phyloP scores from a whole-genome alignment of 2,113 vertebrate species.

The Hucho hucho region DNA sequence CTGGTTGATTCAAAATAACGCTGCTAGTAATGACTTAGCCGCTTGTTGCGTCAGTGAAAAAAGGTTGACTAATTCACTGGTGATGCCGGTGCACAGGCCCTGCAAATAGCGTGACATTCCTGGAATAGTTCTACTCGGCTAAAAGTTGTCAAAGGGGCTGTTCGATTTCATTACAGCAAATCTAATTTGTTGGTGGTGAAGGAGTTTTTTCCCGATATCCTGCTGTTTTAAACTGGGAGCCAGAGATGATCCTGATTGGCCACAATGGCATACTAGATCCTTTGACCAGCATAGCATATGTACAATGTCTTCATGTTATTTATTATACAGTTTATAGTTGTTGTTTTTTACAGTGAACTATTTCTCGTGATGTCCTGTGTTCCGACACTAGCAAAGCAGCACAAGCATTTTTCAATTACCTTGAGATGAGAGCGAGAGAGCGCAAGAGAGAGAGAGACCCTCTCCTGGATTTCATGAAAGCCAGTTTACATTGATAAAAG shows the following conservation, averaged over 20 bases:
- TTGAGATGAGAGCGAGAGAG: no score
- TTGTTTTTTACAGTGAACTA: neutral
- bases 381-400: neutral
- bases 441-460: no score
- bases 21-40: neutral
- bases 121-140: conserved; percentile 5
- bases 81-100: conserved; percentile 10
- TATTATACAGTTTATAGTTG: neutral
- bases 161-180: conserved; percentile 24
- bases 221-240: neutral
- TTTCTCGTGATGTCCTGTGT: neutral
- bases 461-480: no score
- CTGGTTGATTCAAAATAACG: neutral
- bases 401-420: no score
- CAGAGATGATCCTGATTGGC: neutral
- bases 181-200: conserved; percentile 17
- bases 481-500: neutral
- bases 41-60: conserved; percentile 8
- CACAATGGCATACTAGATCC: neutral
- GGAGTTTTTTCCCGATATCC: neutral
- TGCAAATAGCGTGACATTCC: conserved; percentile 18
- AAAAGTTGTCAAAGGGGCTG: conserved; percentile 16
- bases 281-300: neutral
- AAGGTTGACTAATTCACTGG: neutral
- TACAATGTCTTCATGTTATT: neutral